Percentiles rank a stretch among this genome's conserved stretches.
Evolutionary conservation across 2,113 vertebrate species (phyloP).

Genomic region (Parus major): DNA sequence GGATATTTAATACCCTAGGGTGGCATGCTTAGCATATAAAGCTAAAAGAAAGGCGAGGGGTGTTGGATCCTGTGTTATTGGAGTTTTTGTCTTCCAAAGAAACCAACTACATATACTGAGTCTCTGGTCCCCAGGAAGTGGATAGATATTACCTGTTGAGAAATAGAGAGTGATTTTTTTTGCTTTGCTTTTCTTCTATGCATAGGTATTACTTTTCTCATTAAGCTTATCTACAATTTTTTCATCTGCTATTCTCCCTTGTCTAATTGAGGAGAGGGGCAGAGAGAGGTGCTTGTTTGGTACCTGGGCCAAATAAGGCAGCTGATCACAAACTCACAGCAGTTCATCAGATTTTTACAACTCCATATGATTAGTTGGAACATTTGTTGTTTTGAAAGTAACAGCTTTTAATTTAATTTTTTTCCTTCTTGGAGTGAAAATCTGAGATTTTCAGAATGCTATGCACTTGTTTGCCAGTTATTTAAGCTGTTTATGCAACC

Average conservation of each 20-base stretch:
- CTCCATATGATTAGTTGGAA: neutral
- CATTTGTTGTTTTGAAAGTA: neutral
- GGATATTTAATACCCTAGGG: neutral
- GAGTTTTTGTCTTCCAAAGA: neutral
- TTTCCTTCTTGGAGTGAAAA: neutral
- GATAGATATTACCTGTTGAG: neutral
- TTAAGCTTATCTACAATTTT: neutral
- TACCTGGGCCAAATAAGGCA: neutral
- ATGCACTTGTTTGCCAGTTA: neutral
- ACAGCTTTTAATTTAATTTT: neutral
- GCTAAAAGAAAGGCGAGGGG: neutral
- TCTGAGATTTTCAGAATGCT: neutral
- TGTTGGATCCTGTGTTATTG: too few species aligned
- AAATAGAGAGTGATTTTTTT: neutral
- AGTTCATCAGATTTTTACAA: neutral
- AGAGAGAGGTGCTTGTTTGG: neutral
- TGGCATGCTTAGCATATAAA: neutral
- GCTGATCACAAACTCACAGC: neutral
- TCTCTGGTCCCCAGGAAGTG: neutral
- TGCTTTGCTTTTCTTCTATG: neutral
- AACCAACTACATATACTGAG: rapidly evolving
- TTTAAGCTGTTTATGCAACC: neutral
- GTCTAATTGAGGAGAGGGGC: too few species aligned
- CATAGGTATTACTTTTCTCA: neutral
- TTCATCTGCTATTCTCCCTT: neutral